Percentiles rank a stretch among this genome's conserved stretches.
These are phyloP conservation scores for Garrulus glandarius DNA, from an alignment of 2,797 vertebrate species.

Conservation along the genomic window DNA sequence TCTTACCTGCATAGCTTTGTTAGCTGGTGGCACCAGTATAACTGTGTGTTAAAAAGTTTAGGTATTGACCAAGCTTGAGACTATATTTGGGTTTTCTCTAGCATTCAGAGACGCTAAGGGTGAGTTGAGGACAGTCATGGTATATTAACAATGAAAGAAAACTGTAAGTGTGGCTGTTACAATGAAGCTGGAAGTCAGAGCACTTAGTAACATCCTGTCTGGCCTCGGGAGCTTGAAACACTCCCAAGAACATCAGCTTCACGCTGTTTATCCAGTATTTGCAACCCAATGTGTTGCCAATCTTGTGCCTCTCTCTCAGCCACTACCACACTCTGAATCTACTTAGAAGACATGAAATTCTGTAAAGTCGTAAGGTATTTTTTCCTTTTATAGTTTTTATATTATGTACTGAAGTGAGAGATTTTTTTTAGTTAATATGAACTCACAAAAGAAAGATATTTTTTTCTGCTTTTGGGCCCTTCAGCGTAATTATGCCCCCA, in stretches of 20 bases:
- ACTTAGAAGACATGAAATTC: not conserved
- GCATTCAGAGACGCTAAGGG: not conserved
- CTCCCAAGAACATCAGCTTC: not conserved
- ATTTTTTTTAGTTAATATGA: not conserved
- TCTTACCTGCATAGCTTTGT: not conserved
- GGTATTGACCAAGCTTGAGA: not conserved
- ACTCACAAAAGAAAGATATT: not conserved
- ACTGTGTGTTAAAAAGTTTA: not conserved
- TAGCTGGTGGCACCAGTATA: not conserved
- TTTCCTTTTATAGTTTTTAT: not conserved
- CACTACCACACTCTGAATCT: not conserved
- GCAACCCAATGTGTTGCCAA: not conserved
- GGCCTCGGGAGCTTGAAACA: not conserved
- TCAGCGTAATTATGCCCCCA: not conserved
- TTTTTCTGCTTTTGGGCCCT: not conserved
- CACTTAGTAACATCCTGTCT: not conserved
- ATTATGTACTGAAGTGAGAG: not conserved
- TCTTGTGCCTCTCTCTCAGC: not conserved
- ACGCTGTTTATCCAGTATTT: not conserved
- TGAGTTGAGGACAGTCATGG: not conserved
- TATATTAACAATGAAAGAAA: not conserved
- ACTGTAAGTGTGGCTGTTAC: not conserved
- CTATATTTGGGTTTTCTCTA: not conserved
- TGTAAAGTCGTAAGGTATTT: not conserved
- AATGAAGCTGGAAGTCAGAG: not conserved